A percentile compares a stretch with the other conserved stretches of the same genome.
phyloP scores from a whole-genome alignment of 2,888 invertebrate species.

The Mantis religiosa region DNA sequence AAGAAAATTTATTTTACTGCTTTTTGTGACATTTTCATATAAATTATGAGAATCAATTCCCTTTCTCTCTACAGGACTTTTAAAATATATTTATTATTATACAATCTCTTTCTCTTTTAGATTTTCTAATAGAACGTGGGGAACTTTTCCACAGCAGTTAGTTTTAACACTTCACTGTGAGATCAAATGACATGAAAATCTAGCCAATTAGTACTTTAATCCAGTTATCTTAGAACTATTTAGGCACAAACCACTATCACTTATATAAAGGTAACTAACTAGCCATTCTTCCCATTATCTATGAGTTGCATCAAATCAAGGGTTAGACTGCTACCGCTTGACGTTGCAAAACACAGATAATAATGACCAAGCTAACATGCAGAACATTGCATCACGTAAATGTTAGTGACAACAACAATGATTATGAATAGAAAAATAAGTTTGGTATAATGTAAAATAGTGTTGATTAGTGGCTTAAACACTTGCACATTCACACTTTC shows the following conservation, averaged over 20 bases:
- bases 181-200: neutral
- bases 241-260: conserved; percentile 9
- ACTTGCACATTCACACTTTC: neutral
- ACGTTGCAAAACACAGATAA: neutral
- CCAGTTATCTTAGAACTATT: neutral
- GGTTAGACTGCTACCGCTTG: neutral
- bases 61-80: neutral
- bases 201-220: neutral
- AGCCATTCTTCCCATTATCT: neutral
- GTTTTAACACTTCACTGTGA: neutral
- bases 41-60: neutral
- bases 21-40: neutral
- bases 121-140: neutral
- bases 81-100: neutral
- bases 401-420: neutral
- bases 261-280: conserved; percentile 1
- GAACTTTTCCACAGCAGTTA: neutral
- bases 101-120: neutral
- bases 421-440: neutral
- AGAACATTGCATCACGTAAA: neutral
- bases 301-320: neutral
- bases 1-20: too few species aligned
- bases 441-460: neutral
- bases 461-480: neutral
- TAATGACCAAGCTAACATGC: neutral